A percentile compares a stretch with the other conserved stretches of the same genome.
These are phyloP conservation scores for Chiroxiphia lanceolata DNA, from an alignment of 2,797 vertebrate genomes.

Conservation along the genomic window DNA sequence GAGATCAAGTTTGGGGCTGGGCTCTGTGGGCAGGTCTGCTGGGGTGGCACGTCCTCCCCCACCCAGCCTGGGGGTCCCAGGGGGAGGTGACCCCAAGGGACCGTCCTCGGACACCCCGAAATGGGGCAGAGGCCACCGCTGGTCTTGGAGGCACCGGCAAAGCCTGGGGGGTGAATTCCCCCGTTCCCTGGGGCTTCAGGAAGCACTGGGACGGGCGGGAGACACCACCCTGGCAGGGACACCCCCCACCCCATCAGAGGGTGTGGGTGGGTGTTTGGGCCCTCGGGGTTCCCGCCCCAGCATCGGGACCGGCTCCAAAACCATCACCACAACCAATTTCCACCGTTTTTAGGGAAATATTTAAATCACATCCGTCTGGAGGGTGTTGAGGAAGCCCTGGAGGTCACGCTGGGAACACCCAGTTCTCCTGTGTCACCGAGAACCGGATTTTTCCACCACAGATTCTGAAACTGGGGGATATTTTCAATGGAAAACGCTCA, in stretches of 20 bases:
- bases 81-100: accelerated
- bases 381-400: accelerated
- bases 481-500: accelerated
- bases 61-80: not conserved
- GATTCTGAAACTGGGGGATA: not conserved
- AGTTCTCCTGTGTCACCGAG: accelerated
- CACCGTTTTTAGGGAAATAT: accelerated
- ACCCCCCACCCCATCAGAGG: no score
- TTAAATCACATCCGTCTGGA: accelerated
- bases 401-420: not conserved
- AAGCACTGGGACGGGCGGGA: not conserved
- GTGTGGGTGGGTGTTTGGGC: accelerated
- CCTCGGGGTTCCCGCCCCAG: not conserved
- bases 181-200: not conserved
- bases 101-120: not conserved
- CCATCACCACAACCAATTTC: not conserved
- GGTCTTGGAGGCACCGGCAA: accelerated
- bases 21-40: not conserved
- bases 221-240: not conserved
- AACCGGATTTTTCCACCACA: not conserved
- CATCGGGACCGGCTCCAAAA: accelerated
- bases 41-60: not conserved
- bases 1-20: not conserved
- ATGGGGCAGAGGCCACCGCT: accelerated
- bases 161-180: not conserved